Percentiles rank a stretch among this genome's conserved stretches.
These are phyloP conservation scores for Drosophila meridiana DNA, from an alignment of 2,888 invertebrate species.

Conservation along the genomic window DNA sequence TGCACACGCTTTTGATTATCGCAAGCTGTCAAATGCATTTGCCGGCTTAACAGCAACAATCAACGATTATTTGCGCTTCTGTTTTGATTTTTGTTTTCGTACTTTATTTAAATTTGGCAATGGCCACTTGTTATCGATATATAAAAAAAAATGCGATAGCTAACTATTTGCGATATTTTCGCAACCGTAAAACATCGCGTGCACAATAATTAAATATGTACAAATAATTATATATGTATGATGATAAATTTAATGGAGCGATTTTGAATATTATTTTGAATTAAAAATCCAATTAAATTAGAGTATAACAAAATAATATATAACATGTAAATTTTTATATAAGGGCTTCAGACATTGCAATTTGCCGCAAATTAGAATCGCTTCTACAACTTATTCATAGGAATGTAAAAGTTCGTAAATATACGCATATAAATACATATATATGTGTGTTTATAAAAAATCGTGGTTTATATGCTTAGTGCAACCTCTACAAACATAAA, in stretches of 20 bases:
- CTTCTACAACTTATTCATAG: neutral
- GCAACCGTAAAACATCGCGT: neutral
- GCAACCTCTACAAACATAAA: neutral
- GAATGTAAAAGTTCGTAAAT: neutral
- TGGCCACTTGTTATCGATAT: constrained; percentile 35
- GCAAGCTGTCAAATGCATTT: constrained; percentile 50
- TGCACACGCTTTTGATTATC: constrained; percentile 25
- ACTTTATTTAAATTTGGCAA: constrained; percentile 3
- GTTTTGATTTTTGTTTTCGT: constrained; percentile 48
- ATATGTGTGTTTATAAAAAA: neutral
- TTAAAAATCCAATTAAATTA: neutral
- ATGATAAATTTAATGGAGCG: neutral
- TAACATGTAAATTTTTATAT: neutral
- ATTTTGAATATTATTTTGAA: neutral
- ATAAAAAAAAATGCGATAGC: neutral
- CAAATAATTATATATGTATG: neutral
- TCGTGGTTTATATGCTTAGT: neutral
- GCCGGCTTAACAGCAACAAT: constrained; percentile 35
- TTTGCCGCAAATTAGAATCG: neutral
- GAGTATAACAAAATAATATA: neutral
- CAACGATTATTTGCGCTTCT: constrained; percentile 36
- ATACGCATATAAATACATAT: neutral
- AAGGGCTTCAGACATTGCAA: neutral
- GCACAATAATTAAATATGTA: neutral
- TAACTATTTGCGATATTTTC: constrained; percentile 1